Conservation (phyloP, 2,113 vertebrate genomes). For the Elgaria multicarinata region DNA sequence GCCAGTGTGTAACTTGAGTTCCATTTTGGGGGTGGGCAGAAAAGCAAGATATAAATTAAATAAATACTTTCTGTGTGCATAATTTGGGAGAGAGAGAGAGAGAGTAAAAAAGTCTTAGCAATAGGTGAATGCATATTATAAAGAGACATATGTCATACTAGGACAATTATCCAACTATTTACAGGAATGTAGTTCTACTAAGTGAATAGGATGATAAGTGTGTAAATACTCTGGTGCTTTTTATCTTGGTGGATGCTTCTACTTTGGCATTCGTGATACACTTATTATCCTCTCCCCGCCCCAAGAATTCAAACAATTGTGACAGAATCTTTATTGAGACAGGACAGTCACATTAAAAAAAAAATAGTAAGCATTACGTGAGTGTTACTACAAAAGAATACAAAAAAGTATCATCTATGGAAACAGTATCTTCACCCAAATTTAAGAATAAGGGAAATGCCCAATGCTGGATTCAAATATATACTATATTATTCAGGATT, state of each 20-base stretch:
- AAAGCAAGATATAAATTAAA: too few species aligned
- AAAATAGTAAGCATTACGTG: background rate
- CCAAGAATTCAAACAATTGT: constrained; percentile 3
- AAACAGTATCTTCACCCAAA: background rate
- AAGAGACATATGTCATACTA: background rate
- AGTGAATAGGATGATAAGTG: background rate
- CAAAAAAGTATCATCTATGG: background rate
- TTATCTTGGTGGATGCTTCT: background rate
- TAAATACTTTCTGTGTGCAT: background rate
- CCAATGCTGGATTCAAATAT: background rate
- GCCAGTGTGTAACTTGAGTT: background rate
- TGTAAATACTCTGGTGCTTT: background rate
- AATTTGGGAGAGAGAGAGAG: background rate
- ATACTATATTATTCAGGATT: background rate
- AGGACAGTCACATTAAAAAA: background rate
- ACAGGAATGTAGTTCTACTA: background rate
- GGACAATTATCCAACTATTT: background rate
- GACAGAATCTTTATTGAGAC: constrained; percentile 32
- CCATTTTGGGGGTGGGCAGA: too few species aligned
- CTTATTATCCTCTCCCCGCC: background rate
- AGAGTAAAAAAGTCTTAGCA: background rate
- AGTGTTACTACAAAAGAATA: background rate
- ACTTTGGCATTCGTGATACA: background rate
- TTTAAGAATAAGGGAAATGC: background rate
- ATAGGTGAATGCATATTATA: background rate